phyloP scores from a whole-genome alignment of 2,888 invertebrate genomes.

The Ornithoptera priamus region DNA sequence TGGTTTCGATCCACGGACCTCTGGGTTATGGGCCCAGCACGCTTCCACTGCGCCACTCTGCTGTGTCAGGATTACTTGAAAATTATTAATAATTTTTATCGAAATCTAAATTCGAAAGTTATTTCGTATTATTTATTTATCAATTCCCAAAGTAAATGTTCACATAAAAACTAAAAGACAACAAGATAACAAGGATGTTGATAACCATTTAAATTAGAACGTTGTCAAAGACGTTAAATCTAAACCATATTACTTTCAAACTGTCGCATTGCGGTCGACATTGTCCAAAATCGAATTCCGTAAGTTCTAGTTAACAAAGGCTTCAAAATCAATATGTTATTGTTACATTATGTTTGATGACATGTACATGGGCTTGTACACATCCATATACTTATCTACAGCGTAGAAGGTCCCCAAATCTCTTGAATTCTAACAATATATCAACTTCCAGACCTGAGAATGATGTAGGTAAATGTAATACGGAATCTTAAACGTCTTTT shows the following conservation, averaged over 20 bases:
- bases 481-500: not conserved
- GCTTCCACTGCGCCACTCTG: slow-evolving; percentile 92
- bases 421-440: not conserved
- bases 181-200: not conserved
- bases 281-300: slow-evolving; percentile 8
- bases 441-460: not conserved
- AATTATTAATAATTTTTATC: not conserved
- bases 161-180: not conserved
- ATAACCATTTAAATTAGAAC: slow-evolving; percentile 1
- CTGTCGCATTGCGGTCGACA: slow-evolving; percentile 18
- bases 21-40: slow-evolving; percentile 94
- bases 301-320: slow-evolving; percentile 15
- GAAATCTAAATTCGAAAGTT: not conserved
- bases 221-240: slow-evolving; percentile 7
- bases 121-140: no score
- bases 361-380: not conserved
- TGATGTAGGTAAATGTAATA: not conserved
- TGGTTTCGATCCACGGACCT: slow-evolving; percentile 95
- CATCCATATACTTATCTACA: not conserved
- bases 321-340: not conserved
- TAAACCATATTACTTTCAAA: not conserved
- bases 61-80: slow-evolving; percentile 47
- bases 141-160: not conserved
- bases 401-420: not conserved
- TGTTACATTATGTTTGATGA: not conserved